Conservation (phyloP, 2,113 vertebrate genomes). For the Gymnogyps californianus region DNA sequence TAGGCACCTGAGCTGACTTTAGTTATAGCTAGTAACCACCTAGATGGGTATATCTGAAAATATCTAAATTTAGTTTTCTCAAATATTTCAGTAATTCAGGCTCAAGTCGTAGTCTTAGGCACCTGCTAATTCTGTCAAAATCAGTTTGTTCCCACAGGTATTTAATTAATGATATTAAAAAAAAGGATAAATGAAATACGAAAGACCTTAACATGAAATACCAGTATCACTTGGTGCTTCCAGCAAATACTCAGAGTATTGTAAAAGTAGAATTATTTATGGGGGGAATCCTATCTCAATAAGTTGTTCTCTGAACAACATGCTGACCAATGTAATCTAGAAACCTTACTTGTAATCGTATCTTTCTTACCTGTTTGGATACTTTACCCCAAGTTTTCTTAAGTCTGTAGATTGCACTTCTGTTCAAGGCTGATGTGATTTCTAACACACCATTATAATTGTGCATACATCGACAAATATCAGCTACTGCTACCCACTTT, state of each 20-base stretch:
- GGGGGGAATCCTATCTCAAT: not conserved
- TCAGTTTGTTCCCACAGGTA: not conserved
- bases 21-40: not conserved
- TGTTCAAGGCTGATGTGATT: slow-evolving; percentile 96
- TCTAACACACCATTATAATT: slow-evolving; percentile 97
- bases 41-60: not conserved
- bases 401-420: slow-evolving; percentile 96
- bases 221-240: not conserved
- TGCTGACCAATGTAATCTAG: rapidly evolving
- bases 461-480: slow-evolving; percentile 95
- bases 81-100: not conserved
- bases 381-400: slow-evolving; percentile 99
- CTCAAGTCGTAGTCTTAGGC: not conserved
- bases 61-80: not conserved
- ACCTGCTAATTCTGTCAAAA: not conserved
- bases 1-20: not conserved
- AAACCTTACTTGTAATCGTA: rapidly evolving
- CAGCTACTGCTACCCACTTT: slow-evolving; percentile 97
- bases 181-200: not conserved
- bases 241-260: not conserved
- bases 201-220: not conserved
- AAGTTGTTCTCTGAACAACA: not conserved
- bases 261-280: not conserved
- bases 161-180: not conserved
- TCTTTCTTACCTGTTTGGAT: slow-evolving; percentile 89